Conservation (phyloP, 1,140 invertebrate species). For the Geopemphigus sp. region DNA sequence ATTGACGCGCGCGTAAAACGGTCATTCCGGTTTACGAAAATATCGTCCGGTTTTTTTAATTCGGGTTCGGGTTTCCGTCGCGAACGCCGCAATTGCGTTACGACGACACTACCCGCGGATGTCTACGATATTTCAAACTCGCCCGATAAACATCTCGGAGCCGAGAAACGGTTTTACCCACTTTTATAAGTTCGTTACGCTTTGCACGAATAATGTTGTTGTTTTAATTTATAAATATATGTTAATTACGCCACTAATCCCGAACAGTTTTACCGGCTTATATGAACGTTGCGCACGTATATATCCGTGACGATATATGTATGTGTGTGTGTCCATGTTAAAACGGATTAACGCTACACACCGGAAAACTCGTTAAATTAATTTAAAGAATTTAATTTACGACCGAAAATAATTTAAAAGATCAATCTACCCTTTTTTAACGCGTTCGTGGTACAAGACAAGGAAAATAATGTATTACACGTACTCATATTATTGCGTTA, state of each 20-base stretch:
- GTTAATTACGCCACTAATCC: slow-evolving; percentile 23
- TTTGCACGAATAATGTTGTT: background rate
- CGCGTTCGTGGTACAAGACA: no score
- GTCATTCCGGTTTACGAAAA: no score
- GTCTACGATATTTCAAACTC: no score
- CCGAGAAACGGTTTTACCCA: background rate
- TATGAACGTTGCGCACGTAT: background rate
- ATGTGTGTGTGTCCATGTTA: background rate
- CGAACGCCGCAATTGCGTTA: no score
- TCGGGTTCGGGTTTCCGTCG: no score
- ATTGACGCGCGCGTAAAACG: no score
- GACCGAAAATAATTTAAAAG: background rate
- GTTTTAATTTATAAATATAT: slow-evolving; percentile 28
- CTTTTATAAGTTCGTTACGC: slow-evolving; percentile 1
- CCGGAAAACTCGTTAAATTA: no score
- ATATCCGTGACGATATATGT: no score
- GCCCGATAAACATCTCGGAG: no score
- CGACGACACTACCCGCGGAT: no score
- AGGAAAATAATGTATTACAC: slow-evolving; percentile 11
- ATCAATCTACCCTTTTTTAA: background rate
- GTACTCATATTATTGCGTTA: background rate
- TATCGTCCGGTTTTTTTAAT: no score
- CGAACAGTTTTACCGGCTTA: background rate
- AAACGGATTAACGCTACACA: background rate
- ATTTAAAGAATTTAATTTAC: slow-evolving; percentile 1